A percentile compares a stretch with the other conserved stretches of the same genome.
Conservation (phyloP, 2,797 vertebrate genomes). For the Anguilla obscura region DNA sequence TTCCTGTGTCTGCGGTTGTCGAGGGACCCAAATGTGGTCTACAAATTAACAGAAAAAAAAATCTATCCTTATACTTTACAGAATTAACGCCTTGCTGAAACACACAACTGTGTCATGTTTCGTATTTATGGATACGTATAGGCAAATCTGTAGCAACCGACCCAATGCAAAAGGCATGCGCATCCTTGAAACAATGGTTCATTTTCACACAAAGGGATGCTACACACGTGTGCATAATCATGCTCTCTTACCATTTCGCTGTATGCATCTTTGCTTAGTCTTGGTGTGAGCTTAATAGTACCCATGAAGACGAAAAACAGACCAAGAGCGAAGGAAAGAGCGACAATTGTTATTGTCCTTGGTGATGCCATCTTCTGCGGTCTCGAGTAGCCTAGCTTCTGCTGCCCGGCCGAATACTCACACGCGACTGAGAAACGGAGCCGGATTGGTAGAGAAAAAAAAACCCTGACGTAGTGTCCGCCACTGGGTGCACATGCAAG, state of each 20-base stretch:
- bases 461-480: slow-evolving; percentile 54
- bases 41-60: neutral
- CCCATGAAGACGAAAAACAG: slow-evolving; percentile 99
- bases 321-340: slow-evolving; percentile 90
- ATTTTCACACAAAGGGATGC: neutral
- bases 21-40: neutral
- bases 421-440: neutral
- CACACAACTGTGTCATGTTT: neutral
- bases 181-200: slow-evolving; percentile 7
- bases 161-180: neutral
- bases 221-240: neutral
- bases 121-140: too few relatives aligned
- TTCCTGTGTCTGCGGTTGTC: neutral
- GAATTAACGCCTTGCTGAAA: neutral
- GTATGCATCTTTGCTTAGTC: slow-evolving; percentile 95
- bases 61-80: neutral
- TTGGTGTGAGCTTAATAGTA: slow-evolving; percentile 93
- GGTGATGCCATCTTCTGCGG: slow-evolving; percentile 85
- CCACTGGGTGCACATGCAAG: slow-evolving; percentile 27
- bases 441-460: slow-evolving; percentile 53
- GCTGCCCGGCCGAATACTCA: neutral
- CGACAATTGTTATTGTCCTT: slow-evolving; percentile 88
- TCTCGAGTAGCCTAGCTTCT: neutral
- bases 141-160: neutral
- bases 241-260: slow-evolving; percentile 91